Base-by-base conservation (phyloP, 2,888 invertebrate species). In the Drosophila paucipuncta region DNA sequence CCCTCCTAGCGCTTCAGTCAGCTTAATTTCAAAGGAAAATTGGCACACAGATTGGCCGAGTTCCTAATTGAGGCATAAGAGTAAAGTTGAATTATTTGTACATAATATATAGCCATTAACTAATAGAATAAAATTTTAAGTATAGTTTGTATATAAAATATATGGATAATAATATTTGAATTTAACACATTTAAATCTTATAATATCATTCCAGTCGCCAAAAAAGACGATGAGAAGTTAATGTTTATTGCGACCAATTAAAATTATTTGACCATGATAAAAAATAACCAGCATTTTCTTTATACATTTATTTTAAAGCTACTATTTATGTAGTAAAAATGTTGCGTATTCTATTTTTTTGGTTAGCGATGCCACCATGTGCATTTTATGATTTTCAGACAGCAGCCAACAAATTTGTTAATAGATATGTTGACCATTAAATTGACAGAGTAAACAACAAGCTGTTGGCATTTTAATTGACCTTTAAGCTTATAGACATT, bases 321-420 rank as follows among this genome's bases (percentile, higher is more conserved):
- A 30, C 28, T 4, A 39, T 28, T 7, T n/a, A n/a, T n/a, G 13
- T 50, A 9, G 22, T 22, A 22, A 22, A 22, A 22, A 22, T 18
- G 25, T 2, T 5, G 6, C 0, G 25, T 13, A 0, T n/a, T 2
- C 9, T 28, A 35, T 16, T 4, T 50, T 50, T 3, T 37, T 10
- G 10, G 37, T 37, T 35, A 35, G 39, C 58, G 55, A 49, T 47
- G 52, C 72, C 68, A 62, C 68, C 77, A 82, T 65, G 68, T 76
- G 85, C 63, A 70, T 78, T 64, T 80, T 76, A 83, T 83, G 73
- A 64, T 47, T 84, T 75, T 75, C 76, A 67, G 54, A 35, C 63
- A 60, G 63, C 10, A n/a, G n/a, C 7, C 35, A n/a, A 28, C 30
- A 37, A 22, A 1, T 28, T 16, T n/a, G 10, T 22, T 58, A 10